These are phyloP conservation scores for Fregetta grallaria DNA, from an alignment of 2,113 vertebrate species.

Conservation along the genomic window DNA sequence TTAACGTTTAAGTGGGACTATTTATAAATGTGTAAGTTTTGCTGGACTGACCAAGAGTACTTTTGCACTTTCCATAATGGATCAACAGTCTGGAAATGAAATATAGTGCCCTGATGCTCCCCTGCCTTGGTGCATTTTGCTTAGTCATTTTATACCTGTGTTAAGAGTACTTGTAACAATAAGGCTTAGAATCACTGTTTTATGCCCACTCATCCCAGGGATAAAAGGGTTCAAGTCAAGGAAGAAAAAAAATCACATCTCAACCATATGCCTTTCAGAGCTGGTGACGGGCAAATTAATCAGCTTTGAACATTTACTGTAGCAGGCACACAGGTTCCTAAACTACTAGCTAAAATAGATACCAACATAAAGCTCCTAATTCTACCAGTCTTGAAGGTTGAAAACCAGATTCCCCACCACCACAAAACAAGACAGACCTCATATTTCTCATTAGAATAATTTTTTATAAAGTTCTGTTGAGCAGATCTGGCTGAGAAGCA, in stretches of 20 bases:
- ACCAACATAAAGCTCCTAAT: background rate
- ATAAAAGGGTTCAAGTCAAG: background rate
- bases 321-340: background rate
- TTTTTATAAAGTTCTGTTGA: background rate
- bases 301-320: background rate
- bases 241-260: background rate
- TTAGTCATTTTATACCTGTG: background rate
- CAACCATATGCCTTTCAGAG: background rate
- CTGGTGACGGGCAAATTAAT: background rate
- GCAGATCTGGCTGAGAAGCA: background rate
- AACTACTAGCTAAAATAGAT: background rate
- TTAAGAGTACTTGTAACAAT: background rate
- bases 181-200: background rate
- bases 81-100: background rate
- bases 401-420: background rate
- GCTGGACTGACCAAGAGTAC: background rate
- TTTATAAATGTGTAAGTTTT: background rate
- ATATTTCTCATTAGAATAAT: background rate
- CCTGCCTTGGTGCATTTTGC: background rate
- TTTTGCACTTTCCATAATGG: background rate
- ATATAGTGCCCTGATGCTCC: background rate
- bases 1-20: background rate
- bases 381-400: background rate
- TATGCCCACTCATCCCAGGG: background rate
- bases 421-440: background rate